Base-by-base conservation (phyloP, 2,113 vertebrate genomes). In the Cricetomys ansorgei region DNA sequence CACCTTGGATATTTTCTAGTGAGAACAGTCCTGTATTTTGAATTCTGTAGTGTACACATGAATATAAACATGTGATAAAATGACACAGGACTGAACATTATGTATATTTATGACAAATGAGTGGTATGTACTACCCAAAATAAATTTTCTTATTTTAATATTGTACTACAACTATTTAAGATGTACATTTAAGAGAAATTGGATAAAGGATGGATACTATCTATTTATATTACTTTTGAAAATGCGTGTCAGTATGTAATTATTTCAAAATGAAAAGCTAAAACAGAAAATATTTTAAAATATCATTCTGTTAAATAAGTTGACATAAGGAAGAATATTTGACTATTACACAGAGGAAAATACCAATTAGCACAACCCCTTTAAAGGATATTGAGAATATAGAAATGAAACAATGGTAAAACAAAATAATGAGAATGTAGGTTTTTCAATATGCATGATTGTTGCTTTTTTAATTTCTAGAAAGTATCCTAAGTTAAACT, bases 281-380 rank as follows among this genome's bases (percentile, higher is more conserved):
- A 11, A 72, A 48, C 88, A 50, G 43, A 93, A 81, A 27, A 31
- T 31, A 88, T 87, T 87, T 92, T 37, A 57, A 83, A 95, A 70
- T 53, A 73, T 40, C 23, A 50, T 37, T 7, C 34, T 62, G 3
- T 50, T 89, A 69, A 76, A 21, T 29, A 93, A 70, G 13, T 86
- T 90, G 12, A 4, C 10, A n/a, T 64, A 79, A 62, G 67, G 8
- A 45, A 53, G 21, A 43, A 77, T 37, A 25, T 37, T 45, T 80
- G 6, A 89, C 13, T 62, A 21, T 4, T 62, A 9, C 7, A 76
- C 4, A 81, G 13, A 85, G 4, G 37, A 79, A 69, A n/a, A n/a
- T 85, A 70, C 23, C 59, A 37, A 29, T 59, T 16, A 50, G 27
- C 65, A 57, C 3, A 81, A 45, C 15, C 7, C 57, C 62, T 40